Percentiles rank a stretch among this genome's conserved stretches.
These are phyloP conservation scores for Ephialtes manifestator DNA, from an alignment of 2,888 invertebrate species.

Conservation along the genomic window DNA sequence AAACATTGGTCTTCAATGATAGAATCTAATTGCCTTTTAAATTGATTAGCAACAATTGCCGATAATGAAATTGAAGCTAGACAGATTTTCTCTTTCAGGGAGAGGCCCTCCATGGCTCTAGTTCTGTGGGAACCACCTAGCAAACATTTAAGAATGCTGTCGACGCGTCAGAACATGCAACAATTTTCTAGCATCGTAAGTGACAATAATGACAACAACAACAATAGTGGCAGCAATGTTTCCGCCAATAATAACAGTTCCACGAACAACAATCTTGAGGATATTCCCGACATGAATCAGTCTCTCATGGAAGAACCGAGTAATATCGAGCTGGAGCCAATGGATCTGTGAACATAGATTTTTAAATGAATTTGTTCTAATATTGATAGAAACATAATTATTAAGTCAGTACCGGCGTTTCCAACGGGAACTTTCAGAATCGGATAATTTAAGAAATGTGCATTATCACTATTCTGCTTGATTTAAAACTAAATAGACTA, in stretches of 20 bases:
- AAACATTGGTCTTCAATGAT: constrained; percentile 11
- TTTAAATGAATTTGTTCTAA: constrained; percentile 2
- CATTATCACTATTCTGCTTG: neutral
- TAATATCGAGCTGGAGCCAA: constrained; percentile 78
- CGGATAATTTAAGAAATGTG: neutral
- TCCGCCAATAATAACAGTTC: constrained; percentile 68
- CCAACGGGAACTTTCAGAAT: neutral
- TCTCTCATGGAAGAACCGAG: constrained; percentile 69
- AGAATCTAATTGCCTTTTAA: neutral
- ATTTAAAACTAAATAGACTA: constrained; percentile 1
- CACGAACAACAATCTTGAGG: constrained; percentile 74
- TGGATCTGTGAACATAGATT: constrained; percentile 81
- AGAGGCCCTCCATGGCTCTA: constrained; percentile 92
- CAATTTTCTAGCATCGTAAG: constrained; percentile 70
- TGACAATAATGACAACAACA: constrained; percentile 71
- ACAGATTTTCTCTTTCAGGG: constrained; percentile 85
- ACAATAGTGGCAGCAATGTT: constrained; percentile 69
- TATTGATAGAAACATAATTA: constrained; percentile 5
- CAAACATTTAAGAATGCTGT: constrained; percentile 85
- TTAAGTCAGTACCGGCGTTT: neutral
- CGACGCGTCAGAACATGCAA: constrained; percentile 74
- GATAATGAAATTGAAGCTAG: constrained; percentile 69
- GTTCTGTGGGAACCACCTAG: constrained; percentile 94
- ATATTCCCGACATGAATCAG: constrained; percentile 80
- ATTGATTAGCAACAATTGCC: neutral